Conservation (phyloP, 2,113 vertebrate species). For the Lanius collurio region DNA sequence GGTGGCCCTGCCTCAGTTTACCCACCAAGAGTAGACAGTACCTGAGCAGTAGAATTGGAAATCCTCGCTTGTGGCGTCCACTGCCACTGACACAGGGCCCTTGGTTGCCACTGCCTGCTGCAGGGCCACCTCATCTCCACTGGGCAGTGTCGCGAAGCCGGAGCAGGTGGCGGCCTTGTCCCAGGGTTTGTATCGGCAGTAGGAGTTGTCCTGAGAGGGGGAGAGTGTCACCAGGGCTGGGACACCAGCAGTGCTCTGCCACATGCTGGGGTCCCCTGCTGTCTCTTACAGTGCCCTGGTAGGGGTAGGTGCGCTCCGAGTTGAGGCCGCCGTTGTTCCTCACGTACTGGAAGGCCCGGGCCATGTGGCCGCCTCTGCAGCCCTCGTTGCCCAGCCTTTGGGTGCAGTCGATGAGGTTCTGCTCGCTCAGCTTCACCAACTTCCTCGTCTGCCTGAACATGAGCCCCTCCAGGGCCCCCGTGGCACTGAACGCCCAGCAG, state of each 20-base stretch:
- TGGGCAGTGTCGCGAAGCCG: rapidly evolving
- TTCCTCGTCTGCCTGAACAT: background rate
- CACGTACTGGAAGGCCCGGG: slow-evolving; percentile 46
- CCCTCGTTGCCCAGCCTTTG: background rate
- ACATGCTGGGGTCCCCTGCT: rapidly evolving
- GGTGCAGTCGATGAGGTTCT: slow-evolving; percentile 64
- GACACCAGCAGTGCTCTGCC: rapidly evolving
- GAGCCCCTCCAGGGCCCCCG: slow-evolving; percentile 53
- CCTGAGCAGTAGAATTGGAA: slow-evolving; percentile 49
- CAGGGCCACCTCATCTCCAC: background rate
- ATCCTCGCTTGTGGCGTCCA: background rate
- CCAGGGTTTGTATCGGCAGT: background rate
- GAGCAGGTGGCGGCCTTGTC: slow-evolving; percentile 18
- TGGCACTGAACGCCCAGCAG: slow-evolving; percentile 61
- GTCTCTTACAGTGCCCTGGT: background rate
- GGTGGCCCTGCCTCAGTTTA: background rate
- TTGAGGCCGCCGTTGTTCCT: background rate
- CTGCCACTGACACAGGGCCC: background rate
- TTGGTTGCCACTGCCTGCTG: background rate
- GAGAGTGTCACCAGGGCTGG: background rate
- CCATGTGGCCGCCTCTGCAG: background rate
- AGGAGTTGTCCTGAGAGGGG: background rate
- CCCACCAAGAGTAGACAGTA: rapidly evolving
- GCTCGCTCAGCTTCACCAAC: slow-evolving; percentile 45
- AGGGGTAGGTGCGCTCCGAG: slow-evolving; percentile 47